These are phyloP conservation scores for Melanotaenia duboulayi DNA, from an alignment of 2,113 vertebrate species.

Conservation along the genomic window DNA sequence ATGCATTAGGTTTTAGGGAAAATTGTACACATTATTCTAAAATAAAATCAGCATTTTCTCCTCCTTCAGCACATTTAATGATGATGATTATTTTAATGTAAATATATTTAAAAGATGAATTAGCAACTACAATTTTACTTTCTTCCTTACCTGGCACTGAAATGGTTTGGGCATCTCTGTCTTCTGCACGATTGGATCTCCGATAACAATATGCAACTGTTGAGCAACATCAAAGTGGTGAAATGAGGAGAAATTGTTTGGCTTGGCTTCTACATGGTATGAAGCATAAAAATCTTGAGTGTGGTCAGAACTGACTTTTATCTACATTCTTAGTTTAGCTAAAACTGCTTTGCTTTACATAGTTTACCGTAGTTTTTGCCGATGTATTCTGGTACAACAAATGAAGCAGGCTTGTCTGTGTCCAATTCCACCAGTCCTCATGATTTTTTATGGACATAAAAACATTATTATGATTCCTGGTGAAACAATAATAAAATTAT, in stretches of 20 bases:
- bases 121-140: neutral
- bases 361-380: slow-evolving; percentile 37
- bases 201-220: slow-evolving; percentile 72
- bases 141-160: slow-evolving; percentile 57
- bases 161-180: slow-evolving; percentile 14
- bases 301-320: too few species aligned
- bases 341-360: neutral
- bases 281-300: neutral
- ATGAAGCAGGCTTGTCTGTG: slow-evolving; percentile 68
- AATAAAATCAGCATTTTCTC: neutral
- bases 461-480: slow-evolving; percentile 56
- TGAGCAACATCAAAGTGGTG: slow-evolving; percentile 19
- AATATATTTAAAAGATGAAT: too few species aligned
- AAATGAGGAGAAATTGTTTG: neutral
- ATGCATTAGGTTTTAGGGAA: too few species aligned
- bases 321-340: neutral
- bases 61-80: too few species aligned
- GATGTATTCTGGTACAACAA: slow-evolving; percentile 58
- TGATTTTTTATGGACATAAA: slow-evolving; percentile 60
- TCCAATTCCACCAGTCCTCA: slow-evolving; percentile 83
- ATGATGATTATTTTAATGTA: too few species aligned
- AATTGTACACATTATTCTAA: neutral
- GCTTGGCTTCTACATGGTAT: neutral
- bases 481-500: neutral
- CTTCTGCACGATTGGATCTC: slow-evolving; percentile 72